Base-by-base conservation (phyloP, 2,888 invertebrate genomes). In the Thecocarcelia acutangulata region DNA sequence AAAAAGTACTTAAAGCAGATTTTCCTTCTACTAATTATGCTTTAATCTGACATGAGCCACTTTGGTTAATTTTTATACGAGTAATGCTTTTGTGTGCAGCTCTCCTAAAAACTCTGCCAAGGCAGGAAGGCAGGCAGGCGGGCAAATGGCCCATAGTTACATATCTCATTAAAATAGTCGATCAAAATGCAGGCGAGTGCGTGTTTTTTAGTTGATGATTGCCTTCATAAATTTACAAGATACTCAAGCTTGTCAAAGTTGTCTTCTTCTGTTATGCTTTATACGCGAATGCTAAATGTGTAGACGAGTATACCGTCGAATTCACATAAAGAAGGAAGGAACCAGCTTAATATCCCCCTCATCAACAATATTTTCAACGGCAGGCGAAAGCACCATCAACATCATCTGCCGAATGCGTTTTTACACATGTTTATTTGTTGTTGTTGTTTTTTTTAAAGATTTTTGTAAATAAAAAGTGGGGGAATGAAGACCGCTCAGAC, bases 41-140 rank as follows among this genome's bases (percentile, higher is more conserved):
- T 76, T 70, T 84, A 85, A 85, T 85, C 85, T 85, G 85, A 85
- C 84, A 84, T 85, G 82, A 85, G 81, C 84, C 85, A 85, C 83
- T 85, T 85, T 84, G 85, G 84, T 84, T 84, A 58, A 70, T 73
- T 73, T 52, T 52, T 70, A 70, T 58, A 59, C 21, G n/a, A n/a
- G n/a, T n/a, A n/a, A n/a, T 17, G 48, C 58, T 42, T 46, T 4
- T 24, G 59, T 24, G 15, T 54, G 19, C 21, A 40, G 19, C 48
- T 40, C 48, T 40, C 28, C 58, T 40, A 74, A 56, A 56, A 58
- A 24, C 68, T 54, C 33, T 37, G 15, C 69, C 68, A 63, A 42
- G 59, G n/a, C n/a, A n/a, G 64, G 48, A 64, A 63, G 37, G n/a
- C 54, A 15, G 33, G 33, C 33, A 28, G 28, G 28, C 28, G 6